Conservation (phyloP, 2,888 invertebrate species). For the Drosophila peninsularis region DNA sequence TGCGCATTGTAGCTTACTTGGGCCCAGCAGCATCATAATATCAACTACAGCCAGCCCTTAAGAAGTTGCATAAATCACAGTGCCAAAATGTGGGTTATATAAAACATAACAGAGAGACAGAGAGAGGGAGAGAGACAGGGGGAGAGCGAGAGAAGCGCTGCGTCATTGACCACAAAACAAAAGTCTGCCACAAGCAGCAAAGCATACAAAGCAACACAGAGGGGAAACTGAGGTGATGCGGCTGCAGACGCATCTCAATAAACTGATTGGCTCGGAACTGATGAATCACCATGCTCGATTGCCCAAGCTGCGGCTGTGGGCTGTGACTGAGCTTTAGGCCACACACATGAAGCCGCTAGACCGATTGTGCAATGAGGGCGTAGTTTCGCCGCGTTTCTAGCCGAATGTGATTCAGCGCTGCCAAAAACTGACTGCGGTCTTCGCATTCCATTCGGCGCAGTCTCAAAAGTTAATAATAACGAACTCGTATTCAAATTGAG, state of each 20-base stretch:
- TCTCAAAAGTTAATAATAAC: not conserved
- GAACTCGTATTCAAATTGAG: constrained; percentile 58
- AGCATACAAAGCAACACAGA: constrained; percentile 17
- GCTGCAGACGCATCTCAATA: constrained; percentile 44
- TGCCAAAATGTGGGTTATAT: constrained; percentile 65
- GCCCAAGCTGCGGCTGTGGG: constrained; percentile 12
- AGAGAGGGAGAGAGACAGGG: constrained; percentile 1
- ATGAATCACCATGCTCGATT: constrained; percentile 61
- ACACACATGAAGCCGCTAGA: constrained; percentile 19
- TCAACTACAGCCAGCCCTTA: constrained; percentile 36
- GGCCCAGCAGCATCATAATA: constrained; percentile 11
- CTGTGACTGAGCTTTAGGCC: constrained; percentile 18
- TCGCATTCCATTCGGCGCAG: constrained; percentile 19
- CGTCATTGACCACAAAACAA: constrained; percentile 68
- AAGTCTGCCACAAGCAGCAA: constrained; percentile 31
- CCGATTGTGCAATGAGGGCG: constrained; percentile 36
- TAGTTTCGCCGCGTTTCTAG: constrained; percentile 16
- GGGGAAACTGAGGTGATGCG: constrained; percentile 20
- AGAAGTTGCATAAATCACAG: constrained; percentile 75
- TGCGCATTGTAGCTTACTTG: constrained; percentile 31
- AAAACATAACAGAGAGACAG: constrained; percentile 44
- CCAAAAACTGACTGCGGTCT: constrained; percentile 17
- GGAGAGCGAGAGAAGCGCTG: constrained; percentile 53
- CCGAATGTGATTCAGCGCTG: constrained; percentile 26
- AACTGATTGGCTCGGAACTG: constrained; percentile 56